Percentiles rank a stretch among this genome's conserved stretches.
Conservation (phyloP, 2,113 vertebrate species). For the Scartelaos histophorus region DNA sequence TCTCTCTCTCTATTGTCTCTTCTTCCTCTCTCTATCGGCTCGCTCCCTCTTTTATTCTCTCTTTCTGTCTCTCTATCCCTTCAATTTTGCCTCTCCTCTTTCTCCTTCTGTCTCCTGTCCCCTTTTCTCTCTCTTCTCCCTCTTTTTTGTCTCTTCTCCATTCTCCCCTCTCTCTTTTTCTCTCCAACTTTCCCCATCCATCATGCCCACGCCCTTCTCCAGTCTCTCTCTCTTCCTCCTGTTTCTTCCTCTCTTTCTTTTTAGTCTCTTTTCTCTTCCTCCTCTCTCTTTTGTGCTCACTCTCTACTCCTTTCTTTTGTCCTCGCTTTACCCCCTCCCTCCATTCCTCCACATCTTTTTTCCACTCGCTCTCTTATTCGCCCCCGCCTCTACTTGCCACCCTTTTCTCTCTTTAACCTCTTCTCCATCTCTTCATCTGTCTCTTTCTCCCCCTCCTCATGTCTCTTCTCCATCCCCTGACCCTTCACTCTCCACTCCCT, state of each 20-base stretch:
- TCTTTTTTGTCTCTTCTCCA: background rate
- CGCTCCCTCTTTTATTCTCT: too few species aligned
- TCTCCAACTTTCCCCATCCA: background rate
- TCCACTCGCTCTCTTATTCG: too few species aligned
- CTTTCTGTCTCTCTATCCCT: background rate
- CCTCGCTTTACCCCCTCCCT: background rate
- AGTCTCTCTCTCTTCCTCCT: background rate
- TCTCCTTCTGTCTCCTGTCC: too few species aligned
- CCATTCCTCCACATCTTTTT: too few species aligned
- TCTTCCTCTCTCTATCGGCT: too few species aligned
- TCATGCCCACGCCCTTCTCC: too few species aligned
- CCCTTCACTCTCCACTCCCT: too few species aligned
- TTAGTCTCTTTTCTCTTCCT: background rate
- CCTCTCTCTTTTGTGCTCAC: background rate
- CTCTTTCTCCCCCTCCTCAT: background rate
- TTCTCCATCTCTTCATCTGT: too few species aligned
- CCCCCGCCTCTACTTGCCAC: too few species aligned
- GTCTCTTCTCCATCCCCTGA: too few species aligned
- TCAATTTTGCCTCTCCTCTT: background rate
- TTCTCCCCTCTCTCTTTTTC: background rate
- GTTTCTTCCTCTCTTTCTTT: background rate
- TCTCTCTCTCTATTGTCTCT: background rate
- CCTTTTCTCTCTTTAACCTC: background rate
- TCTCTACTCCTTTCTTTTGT: background rate
- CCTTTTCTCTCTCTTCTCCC: background rate